Conservation (phyloP, 2,888 invertebrate genomes). For the Epistrophella euchroma region DNA sequence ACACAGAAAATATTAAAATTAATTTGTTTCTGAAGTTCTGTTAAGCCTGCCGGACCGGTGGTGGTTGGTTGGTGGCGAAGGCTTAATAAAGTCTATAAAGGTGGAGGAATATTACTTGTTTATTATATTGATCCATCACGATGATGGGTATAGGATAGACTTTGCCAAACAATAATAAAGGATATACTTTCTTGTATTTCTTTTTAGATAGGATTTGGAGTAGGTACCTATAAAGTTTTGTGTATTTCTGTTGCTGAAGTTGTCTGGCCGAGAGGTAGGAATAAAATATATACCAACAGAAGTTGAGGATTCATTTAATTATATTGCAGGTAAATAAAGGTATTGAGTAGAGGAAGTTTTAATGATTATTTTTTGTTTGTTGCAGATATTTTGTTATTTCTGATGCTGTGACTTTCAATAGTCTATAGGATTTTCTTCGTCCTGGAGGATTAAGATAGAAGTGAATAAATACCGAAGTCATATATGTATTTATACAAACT, state of each 20-base stretch:
- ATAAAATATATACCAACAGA: not conserved
- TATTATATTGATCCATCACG: constrained; percentile 49
- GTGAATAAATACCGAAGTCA: not conserved
- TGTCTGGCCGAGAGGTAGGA: constrained; percentile 7
- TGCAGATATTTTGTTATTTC: constrained; percentile 16
- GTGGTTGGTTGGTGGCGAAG: not conserved
- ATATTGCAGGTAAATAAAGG: constrained; percentile 33
- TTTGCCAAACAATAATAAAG: constrained; percentile 28
- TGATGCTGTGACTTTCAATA: not conserved
- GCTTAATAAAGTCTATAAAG: constrained; percentile 7
- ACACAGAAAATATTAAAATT: constrained; percentile 63
- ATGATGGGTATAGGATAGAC: constrained; percentile 34
- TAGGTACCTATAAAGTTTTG: constrained; percentile 3
- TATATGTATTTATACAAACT: too few relatives aligned
- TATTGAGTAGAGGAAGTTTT: constrained; percentile 25
- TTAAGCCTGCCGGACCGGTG: not conserved
- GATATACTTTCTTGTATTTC: constrained; percentile 15
- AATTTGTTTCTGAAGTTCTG: constrained; percentile 59
- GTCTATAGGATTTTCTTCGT: not conserved
- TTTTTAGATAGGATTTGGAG: not conserved
- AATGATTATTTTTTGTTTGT: constrained; percentile 17
- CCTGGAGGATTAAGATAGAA: not conserved
- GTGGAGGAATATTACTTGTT: constrained; percentile 22
- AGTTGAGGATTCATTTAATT: constrained; percentile 31
- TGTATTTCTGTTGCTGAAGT: constrained; percentile 23